phyloP scores from a whole-genome alignment of 1,140 invertebrate species.

The Drosophila bifasciata region DNA sequence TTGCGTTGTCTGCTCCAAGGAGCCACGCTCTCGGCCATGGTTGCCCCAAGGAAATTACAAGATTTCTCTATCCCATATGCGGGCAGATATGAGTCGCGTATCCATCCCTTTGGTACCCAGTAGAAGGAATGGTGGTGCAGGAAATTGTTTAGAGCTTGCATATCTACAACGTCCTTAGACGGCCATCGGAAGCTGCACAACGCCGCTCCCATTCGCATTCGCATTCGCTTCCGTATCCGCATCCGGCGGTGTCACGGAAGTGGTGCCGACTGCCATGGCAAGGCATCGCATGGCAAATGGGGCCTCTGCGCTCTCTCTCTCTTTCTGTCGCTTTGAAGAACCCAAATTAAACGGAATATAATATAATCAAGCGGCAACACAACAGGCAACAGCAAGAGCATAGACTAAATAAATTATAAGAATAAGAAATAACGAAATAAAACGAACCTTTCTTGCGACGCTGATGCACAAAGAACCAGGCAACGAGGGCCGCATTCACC shows the following conservation, averaged over 20 bases:
- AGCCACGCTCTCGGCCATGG: slow-evolving; percentile 34
- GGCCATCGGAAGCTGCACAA: slow-evolving; percentile 67
- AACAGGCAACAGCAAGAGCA: neutral
- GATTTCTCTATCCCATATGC: slow-evolving; percentile 1
- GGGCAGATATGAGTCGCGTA: slow-evolving; percentile 10
- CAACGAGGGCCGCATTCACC: slow-evolving; percentile 92
- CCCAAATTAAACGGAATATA: too few relatives aligned
- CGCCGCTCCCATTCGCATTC: slow-evolving; percentile 43
- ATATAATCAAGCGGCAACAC: neutral
- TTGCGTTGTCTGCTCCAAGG: slow-evolving; percentile 48
- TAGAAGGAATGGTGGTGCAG: slow-evolving; percentile 55
- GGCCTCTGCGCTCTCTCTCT: too few relatives aligned
- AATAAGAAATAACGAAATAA: slow-evolving; percentile 14
- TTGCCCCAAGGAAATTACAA: slow-evolving; percentile 71
- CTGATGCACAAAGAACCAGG: slow-evolving; percentile 92
- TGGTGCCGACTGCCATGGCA: slow-evolving; percentile 43
- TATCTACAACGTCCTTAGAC: slow-evolving; percentile 15
- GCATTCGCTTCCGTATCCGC: slow-evolving; percentile 24
- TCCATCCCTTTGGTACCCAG: neutral
- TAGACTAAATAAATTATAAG: slow-evolving; percentile 14
- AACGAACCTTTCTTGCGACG: slow-evolving; percentile 87
- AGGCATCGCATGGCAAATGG: slow-evolving; percentile 2
- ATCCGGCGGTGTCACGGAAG: slow-evolving; percentile 73
- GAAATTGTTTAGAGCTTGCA: slow-evolving; percentile 74
- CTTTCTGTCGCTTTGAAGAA: too few relatives aligned